phyloP scores from a whole-genome alignment of 2,797 vertebrate species.

The Halcyon smyrnensis region DNA sequence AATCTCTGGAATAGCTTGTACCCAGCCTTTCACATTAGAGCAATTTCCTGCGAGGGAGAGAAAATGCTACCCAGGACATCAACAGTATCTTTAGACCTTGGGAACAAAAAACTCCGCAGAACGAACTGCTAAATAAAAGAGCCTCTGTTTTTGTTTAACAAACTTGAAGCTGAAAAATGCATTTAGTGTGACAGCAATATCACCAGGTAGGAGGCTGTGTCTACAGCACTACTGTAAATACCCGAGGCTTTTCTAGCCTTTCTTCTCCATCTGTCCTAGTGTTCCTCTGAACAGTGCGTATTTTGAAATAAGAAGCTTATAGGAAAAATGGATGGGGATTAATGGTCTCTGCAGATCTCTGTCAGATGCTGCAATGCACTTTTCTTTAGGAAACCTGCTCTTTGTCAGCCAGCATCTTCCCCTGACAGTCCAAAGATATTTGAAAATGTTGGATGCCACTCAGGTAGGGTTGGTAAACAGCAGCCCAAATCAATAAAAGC shows the following conservation, averaged over 20 bases:
- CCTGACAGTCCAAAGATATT: background rate
- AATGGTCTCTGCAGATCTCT: background rate
- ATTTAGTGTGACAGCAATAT: background rate
- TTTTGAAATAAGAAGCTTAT: conserved; percentile 3
- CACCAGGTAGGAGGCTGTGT: background rate
- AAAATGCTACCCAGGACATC: conserved; percentile 12
- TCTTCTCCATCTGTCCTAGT: background rate
- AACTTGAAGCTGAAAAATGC: conserved; percentile 1
- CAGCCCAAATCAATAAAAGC: background rate
- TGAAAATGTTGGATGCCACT: background rate
- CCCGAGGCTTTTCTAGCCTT: background rate
- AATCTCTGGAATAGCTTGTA: background rate
- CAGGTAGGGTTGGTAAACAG: background rate
- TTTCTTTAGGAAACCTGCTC: background rate
- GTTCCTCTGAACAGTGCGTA: background rate
- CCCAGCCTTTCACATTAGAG: background rate
- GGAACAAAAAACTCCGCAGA: background rate
- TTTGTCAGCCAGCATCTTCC: background rate
- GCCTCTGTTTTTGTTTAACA: background rate
- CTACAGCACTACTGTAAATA: background rate
- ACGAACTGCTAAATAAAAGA: conserved; percentile 20
- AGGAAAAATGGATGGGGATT: background rate
- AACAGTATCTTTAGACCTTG: background rate
- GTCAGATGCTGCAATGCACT: background rate
- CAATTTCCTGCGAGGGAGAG: background rate